Percentiles rank a stretch among this genome's conserved stretches.
phyloP scores from a whole-genome alignment of 2,113 vertebrate genomes.

The Marmota monax region DNA sequence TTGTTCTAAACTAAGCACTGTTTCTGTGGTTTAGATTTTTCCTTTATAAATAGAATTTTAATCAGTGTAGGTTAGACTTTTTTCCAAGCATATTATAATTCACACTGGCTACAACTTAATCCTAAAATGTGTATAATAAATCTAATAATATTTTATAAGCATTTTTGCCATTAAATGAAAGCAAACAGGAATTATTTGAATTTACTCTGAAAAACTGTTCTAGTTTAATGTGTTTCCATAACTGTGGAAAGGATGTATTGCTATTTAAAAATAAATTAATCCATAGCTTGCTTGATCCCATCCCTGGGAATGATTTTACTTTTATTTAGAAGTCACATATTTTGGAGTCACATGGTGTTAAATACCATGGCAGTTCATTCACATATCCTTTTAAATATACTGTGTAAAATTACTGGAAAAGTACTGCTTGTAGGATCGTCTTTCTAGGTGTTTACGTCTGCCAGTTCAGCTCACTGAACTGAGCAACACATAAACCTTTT shows the following conservation, averaged over 20 bases:
- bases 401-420: neutral
- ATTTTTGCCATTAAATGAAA: constrained; percentile 63
- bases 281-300: neutral
- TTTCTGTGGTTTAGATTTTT: constrained; percentile 87
- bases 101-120: constrained; percentile 76
- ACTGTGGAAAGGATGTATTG: neutral
- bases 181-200: constrained; percentile 66
- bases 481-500: neutral
- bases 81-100: constrained; percentile 84
- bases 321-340: neutral
- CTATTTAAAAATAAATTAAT: neutral
- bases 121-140: constrained; percentile 71
- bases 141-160: constrained; percentile 75
- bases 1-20: constrained; percentile 85
- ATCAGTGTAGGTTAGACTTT: constrained; percentile 82
- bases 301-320: neutral
- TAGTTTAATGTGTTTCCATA: constrained; percentile 2
- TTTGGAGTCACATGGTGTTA: neutral
- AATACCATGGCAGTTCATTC: neutral
- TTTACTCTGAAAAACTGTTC: constrained; percentile 57
- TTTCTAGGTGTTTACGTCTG: neutral
- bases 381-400: constrained; percentile 7
- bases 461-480: neutral
- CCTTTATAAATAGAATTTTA: constrained; percentile 87
- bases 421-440: neutral